phyloP scores from a whole-genome alignment of 1,140 invertebrate species.

The Araneus ventricosus region DNA sequence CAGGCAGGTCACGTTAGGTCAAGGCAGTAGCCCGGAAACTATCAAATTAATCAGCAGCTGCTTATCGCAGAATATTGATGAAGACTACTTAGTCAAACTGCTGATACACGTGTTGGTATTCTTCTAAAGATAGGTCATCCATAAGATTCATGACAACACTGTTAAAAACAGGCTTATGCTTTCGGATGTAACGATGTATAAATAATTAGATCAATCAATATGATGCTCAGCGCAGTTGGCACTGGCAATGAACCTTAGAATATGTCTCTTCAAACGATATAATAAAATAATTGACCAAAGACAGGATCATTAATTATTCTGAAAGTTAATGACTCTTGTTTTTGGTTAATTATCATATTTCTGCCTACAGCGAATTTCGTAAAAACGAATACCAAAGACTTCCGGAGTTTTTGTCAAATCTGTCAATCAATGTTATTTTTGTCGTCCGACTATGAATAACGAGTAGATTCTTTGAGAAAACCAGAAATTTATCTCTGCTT shows the following conservation, averaged over 20 bases:
- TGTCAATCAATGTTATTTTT: too few relatives aligned
- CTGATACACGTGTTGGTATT: neutral
- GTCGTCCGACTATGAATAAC: too few relatives aligned
- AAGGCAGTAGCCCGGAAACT: neutral
- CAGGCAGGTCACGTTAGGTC: neutral
- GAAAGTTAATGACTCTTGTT: too few relatives aligned
- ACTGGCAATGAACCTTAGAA: neutral
- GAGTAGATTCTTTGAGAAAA: too few relatives aligned
- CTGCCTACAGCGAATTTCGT: too few relatives aligned
- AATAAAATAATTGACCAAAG: too few relatives aligned
- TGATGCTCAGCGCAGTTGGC: neutral
- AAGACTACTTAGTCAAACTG: neutral
- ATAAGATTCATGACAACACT: neutral
- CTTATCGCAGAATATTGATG: neutral
- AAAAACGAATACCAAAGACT: too few relatives aligned
- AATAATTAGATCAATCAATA: neutral
- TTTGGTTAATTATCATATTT: too few relatives aligned
- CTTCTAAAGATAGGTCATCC: neutral
- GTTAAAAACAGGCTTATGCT: neutral
- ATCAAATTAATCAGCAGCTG: neutral
- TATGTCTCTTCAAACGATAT: too few relatives aligned
- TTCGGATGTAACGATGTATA: neutral
- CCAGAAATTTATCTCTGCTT: too few relatives aligned
- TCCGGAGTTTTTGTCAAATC: too few relatives aligned
- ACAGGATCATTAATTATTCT: too few relatives aligned